Evolutionary conservation across 1,140 invertebrate genomes (phyloP).

Genomic region (Trichonephila clavata): DNA sequence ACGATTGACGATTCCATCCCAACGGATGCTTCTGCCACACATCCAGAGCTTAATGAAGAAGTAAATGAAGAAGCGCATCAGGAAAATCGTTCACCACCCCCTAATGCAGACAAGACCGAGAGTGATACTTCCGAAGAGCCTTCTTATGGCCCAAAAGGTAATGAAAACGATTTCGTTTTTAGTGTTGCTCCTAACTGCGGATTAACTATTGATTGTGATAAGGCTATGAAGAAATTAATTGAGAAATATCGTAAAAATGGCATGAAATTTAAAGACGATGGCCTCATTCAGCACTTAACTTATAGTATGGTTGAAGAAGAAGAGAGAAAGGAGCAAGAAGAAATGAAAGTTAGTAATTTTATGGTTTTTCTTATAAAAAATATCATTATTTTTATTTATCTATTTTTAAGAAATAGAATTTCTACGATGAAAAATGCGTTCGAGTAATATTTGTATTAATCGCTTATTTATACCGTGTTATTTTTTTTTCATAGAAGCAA

Average conservation of each 20-base stretch:
- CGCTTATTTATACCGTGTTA: background rate
- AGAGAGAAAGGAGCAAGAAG: background rate
- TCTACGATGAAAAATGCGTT: background rate
- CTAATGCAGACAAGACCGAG: background rate
- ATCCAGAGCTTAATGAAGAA: background rate
- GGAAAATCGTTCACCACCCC: background rate
- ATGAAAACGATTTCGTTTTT: background rate
- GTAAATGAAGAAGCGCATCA: background rate
- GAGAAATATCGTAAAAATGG: background rate
- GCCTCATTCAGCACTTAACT: background rate
- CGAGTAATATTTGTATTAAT: background rate
- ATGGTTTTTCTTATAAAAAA: too few relatives aligned
- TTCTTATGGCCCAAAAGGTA: background rate
- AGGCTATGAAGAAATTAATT: background rate
- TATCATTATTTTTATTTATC: too few relatives aligned
- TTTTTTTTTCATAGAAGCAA: constrained; percentile 9
- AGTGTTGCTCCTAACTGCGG: background rate
- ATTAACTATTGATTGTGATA: background rate
- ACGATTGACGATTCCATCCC: background rate
- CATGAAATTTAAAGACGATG: background rate
- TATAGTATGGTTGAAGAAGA: background rate
- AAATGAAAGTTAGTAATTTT: constrained; percentile 12
- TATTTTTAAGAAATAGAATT: too few relatives aligned
- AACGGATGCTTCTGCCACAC: background rate
- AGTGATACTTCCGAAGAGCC: background rate